Conservation (phyloP, 2,797 vertebrate species). For the Meriones psammophilus region DNA sequence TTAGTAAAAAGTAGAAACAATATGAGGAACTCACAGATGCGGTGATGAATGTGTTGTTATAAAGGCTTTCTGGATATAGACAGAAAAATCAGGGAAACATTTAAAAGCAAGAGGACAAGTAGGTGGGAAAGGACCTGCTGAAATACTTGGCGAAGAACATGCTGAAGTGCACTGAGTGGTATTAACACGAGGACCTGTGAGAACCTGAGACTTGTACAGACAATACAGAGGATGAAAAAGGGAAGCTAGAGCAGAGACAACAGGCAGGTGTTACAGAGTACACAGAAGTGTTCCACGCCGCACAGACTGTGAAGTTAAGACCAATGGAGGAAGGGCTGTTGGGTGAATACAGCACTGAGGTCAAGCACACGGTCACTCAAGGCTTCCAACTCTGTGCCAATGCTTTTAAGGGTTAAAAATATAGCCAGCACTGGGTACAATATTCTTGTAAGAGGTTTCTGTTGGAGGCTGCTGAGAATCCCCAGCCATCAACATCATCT, state of each 20-base stretch:
- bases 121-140: not conserved
- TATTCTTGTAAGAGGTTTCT: not conserved
- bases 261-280: not conserved
- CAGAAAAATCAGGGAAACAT: not conserved
- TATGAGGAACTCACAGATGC: not conserved
- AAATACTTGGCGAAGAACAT: not conserved
- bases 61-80: not conserved
- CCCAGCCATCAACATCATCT: not conserved
- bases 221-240: not conserved
- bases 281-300: not conserved
- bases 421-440: not conserved
- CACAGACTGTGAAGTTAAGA: not conserved
- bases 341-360: not conserved
- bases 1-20: constrained; percentile 24
- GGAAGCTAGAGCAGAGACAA: not conserved
- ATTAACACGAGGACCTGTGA: not conserved
- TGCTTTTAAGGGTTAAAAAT: not conserved
- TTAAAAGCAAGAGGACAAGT: not conserved
- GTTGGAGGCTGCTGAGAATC: not conserved
- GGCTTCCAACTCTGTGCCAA: not conserved
- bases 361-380: not conserved
- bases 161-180: not conserved
- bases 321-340: not conserved
- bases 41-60: not conserved
- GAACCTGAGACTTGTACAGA: not conserved